Conservation (phyloP, 2,797 vertebrate genomes). For the Petrocephalus sullivani region DNA sequence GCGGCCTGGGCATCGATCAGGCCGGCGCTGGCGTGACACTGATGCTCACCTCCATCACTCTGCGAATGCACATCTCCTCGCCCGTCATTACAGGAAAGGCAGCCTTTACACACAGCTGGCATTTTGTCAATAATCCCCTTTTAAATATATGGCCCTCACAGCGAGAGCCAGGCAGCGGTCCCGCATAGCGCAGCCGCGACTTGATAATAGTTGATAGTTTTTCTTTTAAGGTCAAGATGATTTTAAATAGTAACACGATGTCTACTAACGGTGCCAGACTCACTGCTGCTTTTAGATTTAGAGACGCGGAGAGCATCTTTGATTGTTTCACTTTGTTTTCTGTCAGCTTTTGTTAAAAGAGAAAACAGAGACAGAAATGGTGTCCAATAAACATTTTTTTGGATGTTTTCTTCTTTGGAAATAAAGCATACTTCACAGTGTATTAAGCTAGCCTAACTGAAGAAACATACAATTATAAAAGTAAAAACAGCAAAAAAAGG, state of each 20-base stretch:
- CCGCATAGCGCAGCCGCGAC: neutral
- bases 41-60: constrained; percentile 34
- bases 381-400: neutral
- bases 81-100: constrained; percentile 38
- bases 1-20: constrained; percentile 55
- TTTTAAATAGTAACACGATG: constrained; percentile 42
- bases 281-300: neutral
- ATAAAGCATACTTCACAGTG: neutral
- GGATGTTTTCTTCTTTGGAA: neutral
- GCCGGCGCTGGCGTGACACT: constrained; percentile 54
- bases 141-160: constrained; percentile 59
- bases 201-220: constrained; percentile 18
- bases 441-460: neutral
- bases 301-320: neutral
- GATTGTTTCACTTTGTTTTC: neutral
- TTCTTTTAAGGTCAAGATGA: constrained; percentile 29
- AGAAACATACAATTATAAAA: neutral
- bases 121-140: constrained; percentile 56
- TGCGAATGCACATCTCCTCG: constrained; percentile 49
- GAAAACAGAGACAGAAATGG: neutral
- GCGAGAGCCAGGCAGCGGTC: constrained; percentile 44
- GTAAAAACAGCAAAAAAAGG: neutral
- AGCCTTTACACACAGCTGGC: constrained; percentile 55
- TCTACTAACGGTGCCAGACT: constrained; percentile 12
- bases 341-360: neutral